phyloP scores from a whole-genome alignment of 2,888 invertebrate species.

The Lasioglossum oenotherae region DNA sequence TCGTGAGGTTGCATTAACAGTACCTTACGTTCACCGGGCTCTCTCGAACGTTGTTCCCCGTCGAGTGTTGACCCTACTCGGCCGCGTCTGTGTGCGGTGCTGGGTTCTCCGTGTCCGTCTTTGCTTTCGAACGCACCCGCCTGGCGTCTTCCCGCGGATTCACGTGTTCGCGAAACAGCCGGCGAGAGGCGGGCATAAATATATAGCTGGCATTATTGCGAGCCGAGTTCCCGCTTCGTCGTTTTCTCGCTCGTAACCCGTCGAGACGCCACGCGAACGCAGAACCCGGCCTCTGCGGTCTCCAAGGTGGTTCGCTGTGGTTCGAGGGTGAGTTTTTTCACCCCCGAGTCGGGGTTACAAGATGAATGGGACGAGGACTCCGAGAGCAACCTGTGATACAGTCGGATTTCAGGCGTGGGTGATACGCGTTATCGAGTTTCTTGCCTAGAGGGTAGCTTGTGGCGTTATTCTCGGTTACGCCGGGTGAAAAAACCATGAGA shows the following conservation, averaged over 20 bases:
- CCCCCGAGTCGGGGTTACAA: background rate
- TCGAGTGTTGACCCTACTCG: constrained; percentile 53
- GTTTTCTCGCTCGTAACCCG: constrained; percentile 37
- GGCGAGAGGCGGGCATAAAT: constrained; percentile 50
- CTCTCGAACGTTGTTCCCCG: constrained; percentile 21
- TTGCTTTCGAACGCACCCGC: constrained; percentile 60
- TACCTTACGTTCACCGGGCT: constrained; percentile 54
- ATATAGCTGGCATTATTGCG: constrained; percentile 47
- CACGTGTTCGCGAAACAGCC: constrained; percentile 34
- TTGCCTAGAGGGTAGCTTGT: constrained; percentile 12
- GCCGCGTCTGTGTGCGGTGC: constrained; percentile 8
- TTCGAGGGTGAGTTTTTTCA: background rate
- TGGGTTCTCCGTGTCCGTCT: constrained; percentile 44
- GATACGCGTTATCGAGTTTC: constrained; percentile 39
- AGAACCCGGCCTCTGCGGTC: background rate
- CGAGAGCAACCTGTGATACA: constrained; percentile 22
- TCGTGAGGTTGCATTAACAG: constrained; percentile 73
- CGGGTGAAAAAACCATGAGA: background rate
- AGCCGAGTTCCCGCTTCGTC: constrained; percentile 40
- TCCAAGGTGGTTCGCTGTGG: background rate
- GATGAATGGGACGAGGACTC: constrained; percentile 25
- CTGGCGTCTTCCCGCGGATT: constrained; percentile 40
- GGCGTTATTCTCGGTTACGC: background rate
- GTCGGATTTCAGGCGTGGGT: constrained; percentile 33
- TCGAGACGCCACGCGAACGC: constrained; percentile 10